phyloP scores from a whole-genome alignment of 2,113 vertebrate genomes.

The Pedionomus torquatus region DNA sequence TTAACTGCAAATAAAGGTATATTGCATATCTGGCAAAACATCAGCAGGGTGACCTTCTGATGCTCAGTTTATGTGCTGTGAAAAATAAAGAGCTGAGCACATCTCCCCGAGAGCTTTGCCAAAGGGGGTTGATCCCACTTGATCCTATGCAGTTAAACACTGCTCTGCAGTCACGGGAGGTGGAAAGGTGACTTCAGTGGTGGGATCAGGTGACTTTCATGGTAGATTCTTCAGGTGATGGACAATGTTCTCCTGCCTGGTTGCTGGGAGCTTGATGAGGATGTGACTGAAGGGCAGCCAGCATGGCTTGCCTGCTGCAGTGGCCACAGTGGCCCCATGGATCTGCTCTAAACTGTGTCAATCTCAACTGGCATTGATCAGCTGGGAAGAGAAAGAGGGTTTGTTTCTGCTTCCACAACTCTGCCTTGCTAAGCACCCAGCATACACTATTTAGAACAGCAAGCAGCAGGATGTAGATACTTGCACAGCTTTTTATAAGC shows the following conservation, averaged over 20 bases:
- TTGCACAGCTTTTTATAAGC: background rate
- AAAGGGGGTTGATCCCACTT: background rate
- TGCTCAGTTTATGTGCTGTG: background rate
- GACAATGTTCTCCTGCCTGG: background rate
- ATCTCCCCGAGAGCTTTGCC: background rate
- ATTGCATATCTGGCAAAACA: slow-evolving; percentile 20
- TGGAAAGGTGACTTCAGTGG: background rate
- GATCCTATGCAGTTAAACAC: background rate
- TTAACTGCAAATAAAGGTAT: slow-evolving; percentile 15
- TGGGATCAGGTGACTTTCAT: background rate
- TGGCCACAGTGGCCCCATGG: accelerated
- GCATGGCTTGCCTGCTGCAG: background rate
- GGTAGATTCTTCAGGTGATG: background rate
- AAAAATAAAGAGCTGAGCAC: background rate
- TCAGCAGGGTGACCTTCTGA: background rate
- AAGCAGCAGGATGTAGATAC: background rate
- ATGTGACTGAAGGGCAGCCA: background rate
- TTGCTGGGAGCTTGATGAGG: background rate
- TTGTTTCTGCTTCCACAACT: background rate
- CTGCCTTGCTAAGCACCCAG: background rate
- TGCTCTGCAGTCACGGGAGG: background rate
- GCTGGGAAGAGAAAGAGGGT: background rate
- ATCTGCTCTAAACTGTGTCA: background rate
- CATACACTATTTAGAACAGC: accelerated
- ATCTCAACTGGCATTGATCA: background rate